Percentiles rank a stretch among this genome's conserved stretches.
Evolutionary conservation across 2,888 invertebrate genomes (phyloP).

Genomic region (Drosophila formosana): DNA sequence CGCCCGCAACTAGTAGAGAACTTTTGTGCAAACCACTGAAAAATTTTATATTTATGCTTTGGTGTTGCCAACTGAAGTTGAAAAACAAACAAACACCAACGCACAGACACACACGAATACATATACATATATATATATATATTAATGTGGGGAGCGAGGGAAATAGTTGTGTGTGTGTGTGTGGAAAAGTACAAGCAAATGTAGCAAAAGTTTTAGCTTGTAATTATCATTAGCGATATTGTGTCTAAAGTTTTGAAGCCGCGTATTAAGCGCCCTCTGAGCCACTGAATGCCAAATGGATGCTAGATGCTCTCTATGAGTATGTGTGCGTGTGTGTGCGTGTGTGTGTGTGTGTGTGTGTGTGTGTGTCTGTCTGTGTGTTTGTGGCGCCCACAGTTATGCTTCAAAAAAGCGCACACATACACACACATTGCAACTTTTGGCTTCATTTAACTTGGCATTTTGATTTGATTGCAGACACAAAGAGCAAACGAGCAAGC

Average conservation of each 20-base stretch:
- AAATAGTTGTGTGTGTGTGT: conserved; percentile 1
- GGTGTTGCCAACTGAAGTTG: conserved; percentile 71
- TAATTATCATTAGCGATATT: conserved; percentile 82
- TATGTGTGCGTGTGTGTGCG: conserved; percentile 6
- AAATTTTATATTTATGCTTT: conserved; percentile 71
- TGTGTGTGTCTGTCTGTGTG: conserved; percentile 13
- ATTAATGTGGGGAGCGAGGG: neutral
- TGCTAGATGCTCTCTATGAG: conserved; percentile 13
- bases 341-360: conserved; percentile 2
- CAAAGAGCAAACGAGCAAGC: neutral
- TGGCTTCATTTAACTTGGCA: conserved; percentile 66
- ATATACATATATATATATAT: too few relatives aligned
- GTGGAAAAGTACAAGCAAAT: conserved; percentile 47
- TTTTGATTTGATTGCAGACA: conserved; percentile 68
- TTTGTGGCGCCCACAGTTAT: conserved; percentile 31
- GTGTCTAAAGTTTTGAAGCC: conserved; percentile 77
- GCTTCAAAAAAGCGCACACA: conserved; percentile 43
- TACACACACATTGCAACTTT: conserved; percentile 55
- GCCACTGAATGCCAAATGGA: conserved; percentile 56
- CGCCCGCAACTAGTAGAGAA: conserved; percentile 34
- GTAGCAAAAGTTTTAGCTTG: conserved; percentile 74
- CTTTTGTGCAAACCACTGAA: conserved; percentile 62
- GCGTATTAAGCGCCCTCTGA: conserved; percentile 64
- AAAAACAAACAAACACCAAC: conserved; percentile 46
- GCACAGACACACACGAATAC: conserved; percentile 14